A percentile compares a stretch with the other conserved stretches of the same genome.
Evolutionary conservation across 2,797 vertebrate species (phyloP).

Genomic region (Catharus ustulatus): DNA sequence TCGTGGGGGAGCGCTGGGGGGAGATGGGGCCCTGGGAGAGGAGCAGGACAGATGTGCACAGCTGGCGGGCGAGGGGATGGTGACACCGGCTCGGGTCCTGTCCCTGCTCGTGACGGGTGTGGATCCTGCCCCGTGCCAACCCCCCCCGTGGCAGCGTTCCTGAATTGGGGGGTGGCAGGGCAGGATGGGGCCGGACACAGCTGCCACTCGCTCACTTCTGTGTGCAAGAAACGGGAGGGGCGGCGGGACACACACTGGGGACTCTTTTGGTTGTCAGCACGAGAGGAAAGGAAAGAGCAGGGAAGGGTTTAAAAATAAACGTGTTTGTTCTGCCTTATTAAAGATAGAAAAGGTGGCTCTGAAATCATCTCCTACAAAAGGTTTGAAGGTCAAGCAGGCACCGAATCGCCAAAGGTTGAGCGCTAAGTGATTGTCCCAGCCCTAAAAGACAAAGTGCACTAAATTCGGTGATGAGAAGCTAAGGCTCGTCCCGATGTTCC

Average conservation of each 20-base stretch:
- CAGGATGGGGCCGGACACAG: not conserved
- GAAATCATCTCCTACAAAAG: conserved; percentile 59
- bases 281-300: conserved; percentile 51
- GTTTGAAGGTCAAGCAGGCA: conserved; percentile 67
- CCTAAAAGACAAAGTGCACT: conserved; percentile 55
- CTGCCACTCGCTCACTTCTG: not conserved
- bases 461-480: not conserved
- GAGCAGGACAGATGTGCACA: not conserved
- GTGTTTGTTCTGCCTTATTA: conserved; percentile 70
- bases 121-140: not conserved
- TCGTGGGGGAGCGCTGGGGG: not conserved
- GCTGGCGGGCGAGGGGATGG: not conserved
- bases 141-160: not conserved
- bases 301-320: conserved; percentile 64
- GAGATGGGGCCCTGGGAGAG: not conserved
- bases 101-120: accelerated
- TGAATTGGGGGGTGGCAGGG: not conserved
- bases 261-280: conserved; percentile 73
- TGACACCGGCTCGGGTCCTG: not conserved
- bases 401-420: conserved; percentile 1
- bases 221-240: not conserved
- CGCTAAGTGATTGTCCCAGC: conserved; percentile 51
- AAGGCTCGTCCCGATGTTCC: not conserved
- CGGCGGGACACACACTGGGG: not conserved
- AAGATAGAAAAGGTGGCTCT: conserved; percentile 65